These are phyloP conservation scores for Biston betularia DNA, from an alignment of 2,888 invertebrate species.

Conservation along the genomic window DNA sequence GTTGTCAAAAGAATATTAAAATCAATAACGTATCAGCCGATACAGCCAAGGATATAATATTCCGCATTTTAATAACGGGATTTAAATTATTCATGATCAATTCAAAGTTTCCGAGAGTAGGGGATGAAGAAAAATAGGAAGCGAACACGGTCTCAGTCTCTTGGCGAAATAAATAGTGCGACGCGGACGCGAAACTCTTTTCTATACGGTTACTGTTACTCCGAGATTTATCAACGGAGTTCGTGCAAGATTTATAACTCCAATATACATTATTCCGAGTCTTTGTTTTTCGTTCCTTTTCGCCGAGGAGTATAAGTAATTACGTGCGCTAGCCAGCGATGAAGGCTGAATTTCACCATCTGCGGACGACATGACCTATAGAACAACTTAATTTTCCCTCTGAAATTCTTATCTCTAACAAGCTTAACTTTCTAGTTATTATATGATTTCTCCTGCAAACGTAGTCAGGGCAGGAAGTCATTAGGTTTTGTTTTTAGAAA, in stretches of 20 bases:
- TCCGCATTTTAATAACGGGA: constrained; percentile 61
- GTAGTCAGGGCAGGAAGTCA: constrained; percentile 24
- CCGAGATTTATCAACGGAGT: constrained; percentile 64
- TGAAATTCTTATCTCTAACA: constrained; percentile 17
- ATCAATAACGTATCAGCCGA: constrained; percentile 45
- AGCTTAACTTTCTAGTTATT: constrained; percentile 27
- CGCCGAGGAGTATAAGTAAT: constrained; percentile 45
- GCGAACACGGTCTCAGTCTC: constrained; percentile 56
- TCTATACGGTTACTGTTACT: constrained; percentile 61
- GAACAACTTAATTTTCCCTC: constrained; percentile 35
- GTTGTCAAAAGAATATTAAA: constrained; percentile 41
- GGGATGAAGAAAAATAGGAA: constrained; percentile 67
- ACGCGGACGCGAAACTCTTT: constrained; percentile 64
- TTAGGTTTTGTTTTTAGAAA: constrained; percentile 36
- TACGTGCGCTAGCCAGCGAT: constrained; percentile 41
- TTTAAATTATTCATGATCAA: constrained; percentile 80
- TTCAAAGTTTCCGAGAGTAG: constrained; percentile 68
- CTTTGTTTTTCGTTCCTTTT: constrained; percentile 56
- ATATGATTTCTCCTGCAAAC: constrained; percentile 21
- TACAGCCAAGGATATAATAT: constrained; percentile 56
- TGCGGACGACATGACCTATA: constrained; percentile 46
- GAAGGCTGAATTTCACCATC: constrained; percentile 40
- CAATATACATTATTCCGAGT: constrained; percentile 59
- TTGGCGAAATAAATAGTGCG: constrained; percentile 64
- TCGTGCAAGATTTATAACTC: constrained; percentile 60